Evolutionary conservation across 1,140 invertebrate genomes (phyloP), one percentile per base, ranked within the genome.

Genomic region (Odontomachus brunneus): DNA sequence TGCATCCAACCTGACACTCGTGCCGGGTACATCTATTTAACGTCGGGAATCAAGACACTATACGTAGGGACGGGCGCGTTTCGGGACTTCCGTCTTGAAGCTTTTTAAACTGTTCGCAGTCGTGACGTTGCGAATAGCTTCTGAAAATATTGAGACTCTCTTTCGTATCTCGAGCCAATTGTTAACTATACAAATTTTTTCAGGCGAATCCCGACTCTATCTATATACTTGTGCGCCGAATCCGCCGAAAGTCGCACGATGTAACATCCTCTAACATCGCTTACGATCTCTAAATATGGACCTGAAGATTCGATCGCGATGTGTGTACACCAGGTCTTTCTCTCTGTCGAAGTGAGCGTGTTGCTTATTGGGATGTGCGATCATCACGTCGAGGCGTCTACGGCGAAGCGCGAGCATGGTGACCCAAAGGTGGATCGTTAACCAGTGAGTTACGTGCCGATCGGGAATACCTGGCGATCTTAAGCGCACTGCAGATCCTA

Each of bases 381-480:
- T 86, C 65, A 62, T 55, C 65, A 29, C 14, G 44, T 22, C 48
- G 74, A 80, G 48, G 82, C 84, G 80, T 86, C 59, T 76, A 85
- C 72, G 57, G 60, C 48, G 59, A 63, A 87, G 53, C 82, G 71
- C 80, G 71, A 87, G 75, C 63, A 82, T 76, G 65, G 72, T 87
- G 76, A 88, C 83, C 76, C 55, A 69, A 44, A 78, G 67, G 60
- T 51, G 62, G 72, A 88, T 88, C 67, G 76, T 88, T 88, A 85
- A 84, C 59, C 75, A 65, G 19, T 49, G 49, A 84, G 72, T 87
- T 85, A 84, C 76, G 87, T 85, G 75, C 60, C 76, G 57, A 88
- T 88, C 76, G 55, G 76, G 24, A 82, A 87, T 69, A 86, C 55
- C 17, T 24, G 38, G 81, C 82, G 86, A 87, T 82, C 84, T 88